phyloP scores from a whole-genome alignment of 92 coral and sea anemone genomes.

The Epizoanthus scotinus region DNA sequence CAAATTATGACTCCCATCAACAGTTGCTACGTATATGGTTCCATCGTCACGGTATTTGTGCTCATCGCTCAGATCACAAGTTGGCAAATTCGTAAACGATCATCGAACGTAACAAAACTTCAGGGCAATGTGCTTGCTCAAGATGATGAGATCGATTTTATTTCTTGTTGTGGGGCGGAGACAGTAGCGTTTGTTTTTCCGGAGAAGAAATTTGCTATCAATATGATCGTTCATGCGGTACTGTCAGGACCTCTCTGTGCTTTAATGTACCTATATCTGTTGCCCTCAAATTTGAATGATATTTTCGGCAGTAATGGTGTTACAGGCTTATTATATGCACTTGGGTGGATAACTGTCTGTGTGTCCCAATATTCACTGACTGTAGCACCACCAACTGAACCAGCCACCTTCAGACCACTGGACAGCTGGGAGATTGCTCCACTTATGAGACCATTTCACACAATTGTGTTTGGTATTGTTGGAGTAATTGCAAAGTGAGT shows the following conservation, averaged over 20 bases:
- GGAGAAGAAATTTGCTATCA: constrained; percentile 60
- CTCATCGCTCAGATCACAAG: constrained; percentile 57
- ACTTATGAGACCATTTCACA: constrained; percentile 89
- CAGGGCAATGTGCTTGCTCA: constrained; percentile 81
- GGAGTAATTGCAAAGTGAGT: constrained; percentile 79
- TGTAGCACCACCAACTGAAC: constrained; percentile 82
- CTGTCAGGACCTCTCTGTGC: constrained; percentile 70
- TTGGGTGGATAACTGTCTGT: constrained; percentile 90
- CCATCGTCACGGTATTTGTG: constrained; percentile 62
- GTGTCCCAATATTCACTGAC: constrained; percentile 83
- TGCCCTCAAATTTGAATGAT: constrained; percentile 70
- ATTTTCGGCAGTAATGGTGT: constrained; percentile 62
- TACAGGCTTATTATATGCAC: constrained; percentile 58
- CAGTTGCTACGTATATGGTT: constrained; percentile 78
- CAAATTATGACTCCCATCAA: constrained; percentile 51
- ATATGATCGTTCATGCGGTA: constrained; percentile 69
- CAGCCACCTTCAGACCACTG: constrained; percentile 79
- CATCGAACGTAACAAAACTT: constrained; percentile 60
- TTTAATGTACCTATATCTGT: constrained; percentile 74
- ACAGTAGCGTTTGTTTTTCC: constrained; percentile 85
- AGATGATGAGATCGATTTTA: constrained; percentile 91
- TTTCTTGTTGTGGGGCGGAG: constrained; percentile 84
- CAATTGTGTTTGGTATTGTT: constrained; percentile 66
- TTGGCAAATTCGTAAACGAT: constrained; percentile 61
- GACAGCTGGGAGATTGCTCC: constrained; percentile 69